Conservation (phyloP, 2,797 vertebrate species). For the Crypturellus tataupa region DNA sequence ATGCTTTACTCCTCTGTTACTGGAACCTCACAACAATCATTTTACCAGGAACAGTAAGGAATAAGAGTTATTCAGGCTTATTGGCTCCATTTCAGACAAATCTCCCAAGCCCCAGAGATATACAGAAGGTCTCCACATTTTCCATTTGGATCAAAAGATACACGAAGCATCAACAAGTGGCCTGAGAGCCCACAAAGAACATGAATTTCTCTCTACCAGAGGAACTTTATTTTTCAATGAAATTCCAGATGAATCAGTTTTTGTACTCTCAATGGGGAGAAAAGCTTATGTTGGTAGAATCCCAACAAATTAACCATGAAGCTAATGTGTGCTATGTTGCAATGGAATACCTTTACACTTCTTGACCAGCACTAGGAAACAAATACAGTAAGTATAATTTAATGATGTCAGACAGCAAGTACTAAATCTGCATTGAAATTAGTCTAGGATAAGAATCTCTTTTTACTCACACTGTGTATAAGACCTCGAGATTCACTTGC, state of each 20-base stretch:
- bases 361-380: neutral
- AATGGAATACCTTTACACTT: neutral
- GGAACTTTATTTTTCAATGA: neutral
- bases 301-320: constrained; percentile 1
- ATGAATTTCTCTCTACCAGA: neutral
- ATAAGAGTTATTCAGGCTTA: neutral
- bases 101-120: neutral
- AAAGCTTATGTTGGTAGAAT: constrained; percentile 2
- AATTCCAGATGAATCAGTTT: constrained; percentile 35
- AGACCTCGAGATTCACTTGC: neutral
- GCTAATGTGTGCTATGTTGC: neutral
- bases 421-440: neutral
- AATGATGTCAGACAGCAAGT: neutral
- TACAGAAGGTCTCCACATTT: constrained; percentile 6
- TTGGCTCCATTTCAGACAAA: neutral
- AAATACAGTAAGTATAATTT: neutral
- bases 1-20: neutral
- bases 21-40: neutral
- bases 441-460: neutral
- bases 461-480: neutral
- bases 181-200: fast-evolving
- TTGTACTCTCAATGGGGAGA: neutral
- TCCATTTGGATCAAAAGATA: neutral
- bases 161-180: neutral
- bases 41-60: neutral